Evolutionary conservation across 64 coral and sea anemone genomes (phyloP), one percentile per base, ranked within the genome.

Genomic region (Pocillopora verrucosa): DNA sequence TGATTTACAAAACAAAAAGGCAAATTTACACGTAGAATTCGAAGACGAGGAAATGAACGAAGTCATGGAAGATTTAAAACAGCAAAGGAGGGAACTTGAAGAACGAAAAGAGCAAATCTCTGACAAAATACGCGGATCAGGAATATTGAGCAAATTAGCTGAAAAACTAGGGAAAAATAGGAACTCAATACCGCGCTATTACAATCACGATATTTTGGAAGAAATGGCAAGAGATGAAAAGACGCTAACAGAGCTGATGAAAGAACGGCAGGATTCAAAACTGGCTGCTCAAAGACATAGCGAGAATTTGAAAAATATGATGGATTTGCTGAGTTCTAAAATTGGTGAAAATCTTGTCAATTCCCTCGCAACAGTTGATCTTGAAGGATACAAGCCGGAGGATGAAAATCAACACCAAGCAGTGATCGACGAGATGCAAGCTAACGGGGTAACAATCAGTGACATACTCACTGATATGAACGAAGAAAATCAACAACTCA

Each of bases 11-110:
- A 60, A 91, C n/a, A 22, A 93, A n/a, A 93, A 76, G 61, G 61
- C 57, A 34, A 93, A 91, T 36, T 65, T 93, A 24, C 76, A 79
- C 56, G 26, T 97, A 13, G 84, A 87, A 80, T 63, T 90, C 16
- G 91, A 93, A 91, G 75, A 81, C 56, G 91, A 97, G 25, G 95
- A 90, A 83, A 74, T 97, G 13, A 62, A 91, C 67, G 82, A 94
- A 74, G 61, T 76, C 36, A 74, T 94, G 37, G 25, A 24, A 19
- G 84, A 93, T 9, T 87, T 97, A 20, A 58, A 6, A 15, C 83
- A 91, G 60, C 45, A 24, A 57, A 89, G 58, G 58, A 13, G 75
- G 10, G 37, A 87, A 15, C 72, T 97, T 16, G 83, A 93, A 41
- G 36, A 83, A 72, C 60, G 76, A 60, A 56, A 65, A 12, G 82